Evolutionary conservation across 2,113 vertebrate genomes (phyloP).

Genomic region (Syngnathoides biaculeatus): DNA sequence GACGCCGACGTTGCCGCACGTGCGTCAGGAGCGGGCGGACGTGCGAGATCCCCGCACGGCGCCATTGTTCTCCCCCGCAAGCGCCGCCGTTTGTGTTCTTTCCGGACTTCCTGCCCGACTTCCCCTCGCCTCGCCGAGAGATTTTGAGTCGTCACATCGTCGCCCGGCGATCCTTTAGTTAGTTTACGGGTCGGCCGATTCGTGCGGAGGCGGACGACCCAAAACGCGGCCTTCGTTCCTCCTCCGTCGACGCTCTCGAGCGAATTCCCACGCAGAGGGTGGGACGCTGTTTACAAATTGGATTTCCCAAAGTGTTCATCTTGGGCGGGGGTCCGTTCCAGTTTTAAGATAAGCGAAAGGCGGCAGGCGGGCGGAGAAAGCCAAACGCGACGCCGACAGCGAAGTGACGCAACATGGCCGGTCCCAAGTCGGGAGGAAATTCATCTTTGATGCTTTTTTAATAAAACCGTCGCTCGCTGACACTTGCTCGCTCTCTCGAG

Average conservation of each 20-base stretch:
- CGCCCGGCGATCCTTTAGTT: no score
- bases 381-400: not conserved
- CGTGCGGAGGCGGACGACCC: no score
- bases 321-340: not conserved
- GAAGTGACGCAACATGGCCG: not conserved
- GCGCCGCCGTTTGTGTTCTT: conserved; percentile 3
- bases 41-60: not conserved
- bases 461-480: not conserved
- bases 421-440: not conserved
- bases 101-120: conserved; percentile 3
- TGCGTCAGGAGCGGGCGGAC: not conserved
- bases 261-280: not conserved
- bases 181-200: no score
- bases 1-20: no score
- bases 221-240: no score
- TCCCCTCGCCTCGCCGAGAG: not conserved
- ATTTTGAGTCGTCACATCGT: no score
- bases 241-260: no score
- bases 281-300: not conserved
- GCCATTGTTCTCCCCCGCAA: not conserved
- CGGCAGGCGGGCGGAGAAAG: not conserved
- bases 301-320: not conserved
- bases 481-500: not conserved
- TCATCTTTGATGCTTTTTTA: not conserved
- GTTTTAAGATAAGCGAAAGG: not conserved